These are phyloP conservation scores for Gerris buenoi DNA, from an alignment of 1,140 invertebrate genomes.

Conservation along the genomic window DNA sequence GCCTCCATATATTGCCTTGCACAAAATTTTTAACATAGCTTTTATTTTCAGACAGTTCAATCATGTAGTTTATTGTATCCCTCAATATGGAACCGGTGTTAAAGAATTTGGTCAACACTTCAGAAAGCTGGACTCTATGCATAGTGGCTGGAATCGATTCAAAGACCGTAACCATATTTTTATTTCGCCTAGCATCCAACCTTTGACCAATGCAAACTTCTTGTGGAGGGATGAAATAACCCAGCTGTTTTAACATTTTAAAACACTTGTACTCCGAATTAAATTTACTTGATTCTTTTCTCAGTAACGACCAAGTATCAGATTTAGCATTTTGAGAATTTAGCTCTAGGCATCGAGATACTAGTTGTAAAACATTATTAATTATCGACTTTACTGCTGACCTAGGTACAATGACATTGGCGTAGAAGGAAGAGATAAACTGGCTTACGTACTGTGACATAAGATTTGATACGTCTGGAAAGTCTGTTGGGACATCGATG, in stretches of 20 bases:
- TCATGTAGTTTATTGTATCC: not conserved
- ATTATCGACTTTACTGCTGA: no score
- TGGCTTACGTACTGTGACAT: no score
- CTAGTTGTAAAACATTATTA: no score
- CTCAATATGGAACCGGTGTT: not conserved
- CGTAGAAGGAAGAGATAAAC: no score
- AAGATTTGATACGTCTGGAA: no score
- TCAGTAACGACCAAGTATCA: not conserved
- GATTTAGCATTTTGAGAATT: no score
- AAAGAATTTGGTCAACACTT: not conserved
- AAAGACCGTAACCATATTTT: not conserved
- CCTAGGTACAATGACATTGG: no score
- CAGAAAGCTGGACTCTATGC: not conserved
- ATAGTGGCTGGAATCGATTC: not conserved
- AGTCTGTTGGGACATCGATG: no score
- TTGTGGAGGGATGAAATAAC: not conserved
- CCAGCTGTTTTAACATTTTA: not conserved
- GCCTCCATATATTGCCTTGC: not conserved
- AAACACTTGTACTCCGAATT: not conserved
- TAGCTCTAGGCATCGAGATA: no score
- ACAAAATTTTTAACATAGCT: not conserved
- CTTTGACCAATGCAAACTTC: not conserved
- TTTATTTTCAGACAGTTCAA: not conserved
- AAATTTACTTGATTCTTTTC: not conserved
- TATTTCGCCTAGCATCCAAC: not conserved